phyloP scores from a whole-genome alignment of 1,140 invertebrate genomes.

The Drosophila athabasca region DNA sequence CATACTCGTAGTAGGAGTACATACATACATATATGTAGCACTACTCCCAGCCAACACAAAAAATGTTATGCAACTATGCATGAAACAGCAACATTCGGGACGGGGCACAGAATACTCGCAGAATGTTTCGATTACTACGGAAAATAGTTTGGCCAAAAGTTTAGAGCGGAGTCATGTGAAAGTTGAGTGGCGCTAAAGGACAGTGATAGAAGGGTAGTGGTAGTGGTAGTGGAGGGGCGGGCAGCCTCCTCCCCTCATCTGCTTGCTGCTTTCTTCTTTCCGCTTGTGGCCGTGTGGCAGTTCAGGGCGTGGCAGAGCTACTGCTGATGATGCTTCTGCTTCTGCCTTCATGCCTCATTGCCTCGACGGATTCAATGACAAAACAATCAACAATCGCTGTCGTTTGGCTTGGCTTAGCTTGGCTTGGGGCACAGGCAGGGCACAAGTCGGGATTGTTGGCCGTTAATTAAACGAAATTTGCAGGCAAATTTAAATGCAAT shows the following conservation, averaged over 20 bases:
- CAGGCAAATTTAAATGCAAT: conserved; percentile 80
- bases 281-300: too few relatives aligned
- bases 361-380: conserved; percentile 55
- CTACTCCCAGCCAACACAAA: conserved; percentile 16
- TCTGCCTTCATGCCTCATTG: conserved; percentile 60
- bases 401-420: conserved; percentile 2
- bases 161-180: conserved; percentile 29
- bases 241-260: conserved; percentile 42
- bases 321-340: too few relatives aligned
- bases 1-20: conserved; percentile 1
- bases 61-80: conserved; percentile 69
- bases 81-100: conserved; percentile 36
- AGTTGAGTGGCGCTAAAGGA: conserved; percentile 1
- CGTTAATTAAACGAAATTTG: conserved; percentile 78
- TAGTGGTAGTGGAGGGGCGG: not conserved
- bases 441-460: conserved; percentile 45
- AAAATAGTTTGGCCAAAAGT: conserved; percentile 40
- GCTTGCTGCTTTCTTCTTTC: conserved; percentile 2
- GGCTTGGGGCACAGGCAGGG: conserved; percentile 28
- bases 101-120: conserved; percentile 9
- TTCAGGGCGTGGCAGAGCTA: conserved; percentile 28
- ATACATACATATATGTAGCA: too few relatives aligned
- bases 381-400: conserved; percentile 45
- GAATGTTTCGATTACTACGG: conserved; percentile 69
- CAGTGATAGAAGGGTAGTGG: too few relatives aligned